phyloP scores from a whole-genome alignment of 2,888 invertebrate genomes.

The Gastrophysa polygoni region DNA sequence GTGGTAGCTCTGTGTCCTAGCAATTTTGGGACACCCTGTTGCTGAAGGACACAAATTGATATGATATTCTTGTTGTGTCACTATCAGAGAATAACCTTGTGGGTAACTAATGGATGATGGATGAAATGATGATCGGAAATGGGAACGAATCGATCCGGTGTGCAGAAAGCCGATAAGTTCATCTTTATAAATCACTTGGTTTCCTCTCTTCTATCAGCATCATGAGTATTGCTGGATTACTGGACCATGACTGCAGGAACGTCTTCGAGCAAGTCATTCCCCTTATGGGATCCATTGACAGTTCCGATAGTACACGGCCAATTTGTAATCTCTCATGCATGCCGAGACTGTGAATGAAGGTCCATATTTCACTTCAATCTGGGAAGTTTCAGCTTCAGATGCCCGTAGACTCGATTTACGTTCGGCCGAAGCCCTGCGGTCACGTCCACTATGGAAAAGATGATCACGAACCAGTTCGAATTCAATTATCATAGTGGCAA shows the following conservation, averaged over 20 bases:
- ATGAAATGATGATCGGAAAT: not conserved
- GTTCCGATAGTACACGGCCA: slow-evolving; percentile 43
- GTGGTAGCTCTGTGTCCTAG: too few species aligned
- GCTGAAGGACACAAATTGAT: too few species aligned
- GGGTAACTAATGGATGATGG: too few species aligned
- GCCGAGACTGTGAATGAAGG: slow-evolving; percentile 53
- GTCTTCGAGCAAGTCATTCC: slow-evolving; percentile 17
- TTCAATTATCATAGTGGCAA: not conserved
- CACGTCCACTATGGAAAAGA: not conserved
- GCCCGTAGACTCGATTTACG: slow-evolving; percentile 53
- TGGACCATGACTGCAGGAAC: not conserved
- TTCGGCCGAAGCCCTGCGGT: slow-evolving; percentile 33
- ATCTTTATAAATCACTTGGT: not conserved
- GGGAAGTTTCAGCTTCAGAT: slow-evolving; percentile 55
- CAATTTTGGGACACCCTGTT: too few species aligned
- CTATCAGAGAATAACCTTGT: too few species aligned
- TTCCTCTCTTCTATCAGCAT: not conserved
- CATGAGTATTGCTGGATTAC: not conserved
- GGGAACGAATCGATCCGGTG: not conserved
- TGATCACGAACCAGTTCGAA: not conserved
- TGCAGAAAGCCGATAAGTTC: not conserved
- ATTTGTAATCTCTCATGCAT: slow-evolving; percentile 52
- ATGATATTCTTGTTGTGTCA: too few species aligned
- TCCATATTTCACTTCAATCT: slow-evolving; percentile 56
- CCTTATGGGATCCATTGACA: slow-evolving; percentile 29